A percentile compares a stretch with the other conserved stretches of the same genome.
Evolutionary conservation across 2,113 vertebrate genomes (phyloP).

Genomic region (Callionymus lyra): DNA sequence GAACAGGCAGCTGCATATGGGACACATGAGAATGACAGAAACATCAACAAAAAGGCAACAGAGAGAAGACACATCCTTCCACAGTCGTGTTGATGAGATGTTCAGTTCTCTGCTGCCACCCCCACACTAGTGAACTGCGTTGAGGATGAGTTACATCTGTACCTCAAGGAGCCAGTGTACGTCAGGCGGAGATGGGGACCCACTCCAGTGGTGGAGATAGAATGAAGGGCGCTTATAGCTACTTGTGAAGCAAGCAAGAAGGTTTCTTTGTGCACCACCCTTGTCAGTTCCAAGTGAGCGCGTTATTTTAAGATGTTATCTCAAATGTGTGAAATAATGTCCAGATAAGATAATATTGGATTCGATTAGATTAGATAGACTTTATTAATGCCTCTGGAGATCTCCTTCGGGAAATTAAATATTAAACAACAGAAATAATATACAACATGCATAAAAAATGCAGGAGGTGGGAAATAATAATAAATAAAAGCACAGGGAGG

Average conservation of each 20-base stretch:
- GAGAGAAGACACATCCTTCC: background rate
- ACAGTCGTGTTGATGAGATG: background rate
- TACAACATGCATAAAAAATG: too few species aligned
- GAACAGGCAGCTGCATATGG: background rate
- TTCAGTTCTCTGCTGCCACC: background rate
- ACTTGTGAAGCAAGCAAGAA: background rate
- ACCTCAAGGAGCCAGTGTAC: background rate
- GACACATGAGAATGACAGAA: background rate
- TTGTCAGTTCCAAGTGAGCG: background rate
- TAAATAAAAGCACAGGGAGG: conserved; percentile 1
- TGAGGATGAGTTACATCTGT: background rate
- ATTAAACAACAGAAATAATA: too few species aligned
- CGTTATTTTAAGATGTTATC: too few species aligned
- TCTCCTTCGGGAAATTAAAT: too few species aligned
- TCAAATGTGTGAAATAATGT: too few species aligned
- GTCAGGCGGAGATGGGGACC: background rate
- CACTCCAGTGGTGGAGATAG: background rate
- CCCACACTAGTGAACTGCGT: background rate
- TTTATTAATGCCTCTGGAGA: too few species aligned
- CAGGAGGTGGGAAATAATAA: too few species aligned
- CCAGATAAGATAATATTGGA: background rate
- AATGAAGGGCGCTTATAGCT: background rate
- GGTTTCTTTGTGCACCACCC: background rate
- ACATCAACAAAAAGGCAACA: background rate
- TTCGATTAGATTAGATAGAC: background rate